phyloP scores from a whole-genome alignment of 2,797 vertebrate genomes.

The Anableps anableps region DNA sequence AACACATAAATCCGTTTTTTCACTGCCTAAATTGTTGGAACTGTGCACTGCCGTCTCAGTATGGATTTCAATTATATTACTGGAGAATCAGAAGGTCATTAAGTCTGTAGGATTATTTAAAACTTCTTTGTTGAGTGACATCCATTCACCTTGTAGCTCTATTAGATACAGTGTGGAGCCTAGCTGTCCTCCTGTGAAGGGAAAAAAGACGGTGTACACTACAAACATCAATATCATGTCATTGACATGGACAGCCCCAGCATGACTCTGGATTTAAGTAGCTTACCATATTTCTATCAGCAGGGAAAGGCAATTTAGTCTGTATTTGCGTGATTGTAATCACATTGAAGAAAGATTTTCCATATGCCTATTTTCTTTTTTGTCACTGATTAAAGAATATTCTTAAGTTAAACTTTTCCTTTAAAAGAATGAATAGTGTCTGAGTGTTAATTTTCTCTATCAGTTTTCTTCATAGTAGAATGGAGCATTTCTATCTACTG shows the following conservation, averaged over 20 bases:
- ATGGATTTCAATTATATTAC: not conserved
- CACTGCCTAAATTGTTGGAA: not conserved
- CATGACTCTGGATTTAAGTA: conserved; percentile 22
- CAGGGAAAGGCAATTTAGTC: not conserved
- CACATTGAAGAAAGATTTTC: conserved; percentile 4
- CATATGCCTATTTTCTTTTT: not conserved
- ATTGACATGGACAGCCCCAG: conserved; percentile 14
- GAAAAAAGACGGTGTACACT: not conserved
- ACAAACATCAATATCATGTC: conserved; percentile 24
- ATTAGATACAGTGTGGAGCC: not conserved
- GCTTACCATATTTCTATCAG: conserved; percentile 26
- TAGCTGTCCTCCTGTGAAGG: not conserved
- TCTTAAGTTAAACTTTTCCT: not conserved
- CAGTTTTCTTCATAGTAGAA: not conserved
- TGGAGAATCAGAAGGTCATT: not conserved
- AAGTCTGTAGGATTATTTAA: not conserved
- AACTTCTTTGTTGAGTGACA: not conserved
- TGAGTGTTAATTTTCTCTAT: not conserved
- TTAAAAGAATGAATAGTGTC: not conserved
- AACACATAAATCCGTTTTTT: not conserved
- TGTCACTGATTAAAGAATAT: not conserved
- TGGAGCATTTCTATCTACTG: not conserved
- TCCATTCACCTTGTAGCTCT: not conserved
- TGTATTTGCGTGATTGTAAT: conserved; percentile 29
- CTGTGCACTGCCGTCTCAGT: not conserved